Conservation (phyloP, 1,140 invertebrate genomes). For the Drosophila mojavensis region DNA sequence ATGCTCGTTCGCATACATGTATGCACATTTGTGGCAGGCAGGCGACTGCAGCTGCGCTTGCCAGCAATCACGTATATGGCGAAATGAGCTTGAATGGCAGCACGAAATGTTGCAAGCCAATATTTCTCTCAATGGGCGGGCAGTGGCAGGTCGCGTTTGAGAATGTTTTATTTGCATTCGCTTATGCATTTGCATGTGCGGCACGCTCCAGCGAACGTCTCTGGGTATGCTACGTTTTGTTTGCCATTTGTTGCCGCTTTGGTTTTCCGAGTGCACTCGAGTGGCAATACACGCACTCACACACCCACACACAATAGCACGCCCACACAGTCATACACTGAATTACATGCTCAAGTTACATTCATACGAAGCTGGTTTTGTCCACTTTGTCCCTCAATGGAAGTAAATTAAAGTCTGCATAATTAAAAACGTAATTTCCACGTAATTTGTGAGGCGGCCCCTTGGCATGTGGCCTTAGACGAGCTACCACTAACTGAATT, state of each 20-base stretch:
- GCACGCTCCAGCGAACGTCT: constrained; percentile 59
- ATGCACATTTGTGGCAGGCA: background rate
- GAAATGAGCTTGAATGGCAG: constrained; percentile 45
- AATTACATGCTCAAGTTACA: background rate
- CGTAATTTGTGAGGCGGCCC: constrained; percentile 2
- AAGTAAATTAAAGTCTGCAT: constrained; percentile 63
- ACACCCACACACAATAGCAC: constrained; percentile 1
- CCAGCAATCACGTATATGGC: constrained; percentile 67
- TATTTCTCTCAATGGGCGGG: constrained; percentile 22
- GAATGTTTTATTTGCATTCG: constrained; percentile 26
- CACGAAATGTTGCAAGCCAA: constrained; percentile 66
- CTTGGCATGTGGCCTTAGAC: background rate
- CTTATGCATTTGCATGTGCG: constrained; percentile 66
- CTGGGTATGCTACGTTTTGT: constrained; percentile 70
- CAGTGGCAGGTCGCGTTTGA: constrained; percentile 14
- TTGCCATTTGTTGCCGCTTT: constrained; percentile 73
- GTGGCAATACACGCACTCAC: constrained; percentile 16
- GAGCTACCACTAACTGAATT: constrained; percentile 54
- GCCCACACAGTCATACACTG: background rate
- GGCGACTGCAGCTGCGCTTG: constrained; percentile 46
- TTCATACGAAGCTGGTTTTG: constrained; percentile 4
- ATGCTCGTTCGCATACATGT: constrained; percentile 11
- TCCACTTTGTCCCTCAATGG: constrained; percentile 1
- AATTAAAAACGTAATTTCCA: constrained; percentile 39
- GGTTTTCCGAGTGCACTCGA: constrained; percentile 41